Percentiles rank a stretch among this genome's conserved stretches.
These are phyloP conservation scores for Microctenopoma steveboyesi DNA, from an alignment of 2,797 vertebrate genomes.

Conservation along the genomic window DNA sequence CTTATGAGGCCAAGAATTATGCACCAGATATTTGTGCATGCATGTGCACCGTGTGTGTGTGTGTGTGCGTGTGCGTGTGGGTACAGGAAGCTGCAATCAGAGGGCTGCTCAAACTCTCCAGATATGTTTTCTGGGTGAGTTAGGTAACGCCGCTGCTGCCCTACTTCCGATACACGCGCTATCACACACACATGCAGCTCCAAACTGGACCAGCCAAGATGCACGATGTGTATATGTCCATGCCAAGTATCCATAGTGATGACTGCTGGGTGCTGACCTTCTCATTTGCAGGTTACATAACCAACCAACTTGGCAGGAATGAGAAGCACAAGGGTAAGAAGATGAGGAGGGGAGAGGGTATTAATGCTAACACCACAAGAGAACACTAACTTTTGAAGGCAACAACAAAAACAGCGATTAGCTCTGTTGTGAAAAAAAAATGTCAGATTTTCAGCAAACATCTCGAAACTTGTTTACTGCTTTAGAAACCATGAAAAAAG, in stretches of 20 bases:
- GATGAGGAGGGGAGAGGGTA: not conserved
- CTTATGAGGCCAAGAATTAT: not conserved
- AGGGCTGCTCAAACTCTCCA: constrained; percentile 51
- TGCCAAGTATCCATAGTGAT: constrained; percentile 82
- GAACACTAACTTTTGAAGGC: not conserved
- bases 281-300: constrained; percentile 80
- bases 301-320: constrained; percentile 65
- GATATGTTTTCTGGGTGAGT: constrained; percentile 78
- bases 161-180: constrained; percentile 74
- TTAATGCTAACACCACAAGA: not conserved
- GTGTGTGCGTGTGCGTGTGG: not conserved
- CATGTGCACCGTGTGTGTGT: constrained; percentile 4
- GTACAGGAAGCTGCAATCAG: constrained; percentile 41
- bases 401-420: not conserved
- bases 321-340: constrained; percentile 28
- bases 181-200: constrained; percentile 9
- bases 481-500: too few species aligned
- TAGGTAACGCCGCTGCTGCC: constrained; percentile 79
- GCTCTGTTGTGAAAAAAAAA: not conserved
- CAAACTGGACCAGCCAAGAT: constrained; percentile 66
- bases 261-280: constrained; percentile 83
- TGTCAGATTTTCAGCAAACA: too few species aligned
- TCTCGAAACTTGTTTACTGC: too few species aligned
- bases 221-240: constrained; percentile 18
- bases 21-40: constrained; percentile 7